Evolutionary conservation across 2,888 invertebrate genomes (phyloP).

Genomic region (Caenorhabditis uteleia): DNA sequence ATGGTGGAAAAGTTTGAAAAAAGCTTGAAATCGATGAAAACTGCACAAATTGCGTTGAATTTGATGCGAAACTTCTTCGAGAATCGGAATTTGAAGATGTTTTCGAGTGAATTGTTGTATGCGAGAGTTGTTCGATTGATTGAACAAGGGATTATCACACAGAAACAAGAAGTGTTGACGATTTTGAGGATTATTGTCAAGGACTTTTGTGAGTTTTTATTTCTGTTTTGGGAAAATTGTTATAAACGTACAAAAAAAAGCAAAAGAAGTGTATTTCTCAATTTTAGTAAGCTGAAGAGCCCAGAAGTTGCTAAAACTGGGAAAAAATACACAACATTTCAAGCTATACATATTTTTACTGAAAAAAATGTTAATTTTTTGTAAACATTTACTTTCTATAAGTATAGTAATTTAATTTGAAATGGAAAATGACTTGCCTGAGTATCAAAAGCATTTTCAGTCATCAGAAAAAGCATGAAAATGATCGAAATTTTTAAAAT

Average conservation of each 20-base stretch:
- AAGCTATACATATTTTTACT: too few species aligned
- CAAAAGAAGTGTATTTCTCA: too few species aligned
- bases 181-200: slow-evolving; percentile 16
- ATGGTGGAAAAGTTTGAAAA: slow-evolving; percentile 12
- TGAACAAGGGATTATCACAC: slow-evolving; percentile 16
- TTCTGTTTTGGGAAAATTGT: background rate
- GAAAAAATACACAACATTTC: too few species aligned
- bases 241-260: background rate
- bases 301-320: too few species aligned
- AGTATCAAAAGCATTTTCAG: too few species aligned
- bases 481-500: too few species aligned
- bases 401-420: too few species aligned
- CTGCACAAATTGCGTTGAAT: background rate
- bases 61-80: slow-evolving; percentile 4
- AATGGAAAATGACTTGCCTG: too few species aligned
- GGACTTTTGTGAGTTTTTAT: slow-evolving; percentile 16
- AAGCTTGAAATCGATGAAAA: slow-evolving; percentile 3
- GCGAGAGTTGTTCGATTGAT: slow-evolving; percentile 18
- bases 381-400: too few species aligned
- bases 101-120: slow-evolving; percentile 6
- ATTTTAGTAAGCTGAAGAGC: too few species aligned
- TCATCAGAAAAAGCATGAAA: too few species aligned
- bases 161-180: slow-evolving; percentile 33
- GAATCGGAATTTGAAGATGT: slow-evolving; percentile 2
- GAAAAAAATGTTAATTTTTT: too few species aligned